Evolutionary conservation across 1,140 invertebrate species (phyloP), one percentile per base, ranked within the genome.

Genomic region (Zaprionus nigranus): DNA sequence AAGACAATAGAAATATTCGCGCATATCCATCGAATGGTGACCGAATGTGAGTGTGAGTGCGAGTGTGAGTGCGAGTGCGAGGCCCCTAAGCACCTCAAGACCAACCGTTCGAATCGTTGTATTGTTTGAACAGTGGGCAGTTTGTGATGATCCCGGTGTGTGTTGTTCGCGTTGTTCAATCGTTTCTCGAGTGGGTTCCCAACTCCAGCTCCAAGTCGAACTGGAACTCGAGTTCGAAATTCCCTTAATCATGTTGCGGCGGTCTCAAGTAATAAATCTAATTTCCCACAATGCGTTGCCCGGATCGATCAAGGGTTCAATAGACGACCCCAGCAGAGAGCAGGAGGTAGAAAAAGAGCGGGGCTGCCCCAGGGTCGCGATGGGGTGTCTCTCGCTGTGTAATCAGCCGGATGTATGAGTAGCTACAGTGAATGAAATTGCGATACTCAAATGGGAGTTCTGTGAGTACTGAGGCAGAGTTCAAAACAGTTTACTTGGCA

Each of bases 161-260:
- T 56, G 62, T 24, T 70, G 75, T 58, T 38, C 58, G 49, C 13
- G 17, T 20, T 13, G 22, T 56, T 64, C 49, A 56, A 38, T 49
- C 36, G 36, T 15, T 40, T 40, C 63, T 51, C 63, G 61, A 22
- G 30, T 53, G 20, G 13, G 7, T 30, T 67, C 30, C 28, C 36
- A 58, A 67, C 56, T 53, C 28, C 36, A 58, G 58, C 56, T 51
- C 20, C 34, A 59, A 49, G 43, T 22, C 17, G 43, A 22, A 49
- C 17, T 49, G n/a, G 43, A 49, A 12, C 43, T 49, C 7, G 43
- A 49, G 43, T 26, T 68, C 28, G 46, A 81, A 82, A 82, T 82
- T 81, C 79, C 79, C 79, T 74, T 81, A 82, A 82, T 82, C 79
- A 82, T 81, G 40, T 60, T 68, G 2, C 43, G 76, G 30, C 58